Evolutionary conservation across 2,113 vertebrate species (phyloP).

Genomic region (Sander lucioperca): DNA sequence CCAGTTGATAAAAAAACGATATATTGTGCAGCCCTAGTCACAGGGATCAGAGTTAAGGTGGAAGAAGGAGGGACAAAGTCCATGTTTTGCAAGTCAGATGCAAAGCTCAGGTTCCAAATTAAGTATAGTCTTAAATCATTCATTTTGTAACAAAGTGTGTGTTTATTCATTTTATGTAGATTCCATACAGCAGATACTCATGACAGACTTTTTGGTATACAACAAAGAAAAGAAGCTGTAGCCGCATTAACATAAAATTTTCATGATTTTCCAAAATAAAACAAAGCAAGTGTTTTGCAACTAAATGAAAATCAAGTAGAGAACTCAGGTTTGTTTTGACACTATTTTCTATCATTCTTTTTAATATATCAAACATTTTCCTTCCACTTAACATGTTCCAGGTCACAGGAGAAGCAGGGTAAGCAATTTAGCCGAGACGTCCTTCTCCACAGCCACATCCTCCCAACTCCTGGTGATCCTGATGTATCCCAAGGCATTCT

Average conservation of each 20-base stretch:
- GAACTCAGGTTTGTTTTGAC: background rate
- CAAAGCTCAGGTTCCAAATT: background rate
- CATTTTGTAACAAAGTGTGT: background rate
- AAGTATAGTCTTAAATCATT: background rate
- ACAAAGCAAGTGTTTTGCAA: background rate
- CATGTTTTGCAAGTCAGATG: background rate
- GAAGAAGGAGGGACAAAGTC: background rate
- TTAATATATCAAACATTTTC: background rate
- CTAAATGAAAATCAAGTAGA: background rate
- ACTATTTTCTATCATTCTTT: background rate
- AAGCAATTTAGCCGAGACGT: background rate
- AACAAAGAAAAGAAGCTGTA: background rate
- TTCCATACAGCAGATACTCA: background rate
- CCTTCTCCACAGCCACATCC: conserved; percentile 19
- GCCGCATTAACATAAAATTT: background rate
- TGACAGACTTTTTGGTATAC: background rate
- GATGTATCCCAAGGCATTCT: conserved; percentile 8
- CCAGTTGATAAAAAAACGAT: too few species aligned
- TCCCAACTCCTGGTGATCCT: conserved; percentile 18
- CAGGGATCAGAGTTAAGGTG: background rate
- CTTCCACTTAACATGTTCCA: conserved; percentile 3
- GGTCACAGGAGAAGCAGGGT: background rate
- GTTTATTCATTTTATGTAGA: background rate
- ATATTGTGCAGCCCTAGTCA: background rate
- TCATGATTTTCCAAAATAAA: background rate